These are phyloP conservation scores for Solea solea DNA, from an alignment of 2,113 vertebrate genomes.

Conservation along the genomic window DNA sequence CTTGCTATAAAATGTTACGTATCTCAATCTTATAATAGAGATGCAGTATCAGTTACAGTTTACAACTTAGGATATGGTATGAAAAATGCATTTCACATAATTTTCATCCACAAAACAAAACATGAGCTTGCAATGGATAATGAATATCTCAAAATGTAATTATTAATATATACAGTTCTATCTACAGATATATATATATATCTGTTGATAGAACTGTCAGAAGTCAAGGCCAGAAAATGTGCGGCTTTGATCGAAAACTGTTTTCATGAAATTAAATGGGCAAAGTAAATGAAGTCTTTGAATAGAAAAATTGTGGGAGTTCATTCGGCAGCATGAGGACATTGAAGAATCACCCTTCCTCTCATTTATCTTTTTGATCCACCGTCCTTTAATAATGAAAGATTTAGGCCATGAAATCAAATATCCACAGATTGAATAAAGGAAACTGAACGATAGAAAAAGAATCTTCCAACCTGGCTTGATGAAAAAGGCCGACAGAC, in stretches of 20 bases:
- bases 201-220: background rate
- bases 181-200: no score
- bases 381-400: background rate
- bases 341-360: slow-evolving; percentile 8
- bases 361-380: background rate
- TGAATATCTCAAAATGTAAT: no score
- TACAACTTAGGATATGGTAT: no score
- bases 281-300: background rate
- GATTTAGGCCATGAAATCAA: background rate
- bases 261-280: background rate
- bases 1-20: no score
- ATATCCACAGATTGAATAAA: background rate
- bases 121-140: no score
- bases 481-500: no score
- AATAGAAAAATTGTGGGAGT: background rate
- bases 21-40: no score
- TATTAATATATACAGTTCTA: no score
- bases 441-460: background rate
- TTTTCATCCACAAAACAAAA: no score
- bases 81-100: no score
- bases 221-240: background rate
- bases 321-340: slow-evolving; percentile 7
- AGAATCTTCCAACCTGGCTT: no score
- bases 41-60: no score
- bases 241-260: background rate